Conservation (phyloP, 2,888 invertebrate species). For the Iselma pallidipennis region DNA sequence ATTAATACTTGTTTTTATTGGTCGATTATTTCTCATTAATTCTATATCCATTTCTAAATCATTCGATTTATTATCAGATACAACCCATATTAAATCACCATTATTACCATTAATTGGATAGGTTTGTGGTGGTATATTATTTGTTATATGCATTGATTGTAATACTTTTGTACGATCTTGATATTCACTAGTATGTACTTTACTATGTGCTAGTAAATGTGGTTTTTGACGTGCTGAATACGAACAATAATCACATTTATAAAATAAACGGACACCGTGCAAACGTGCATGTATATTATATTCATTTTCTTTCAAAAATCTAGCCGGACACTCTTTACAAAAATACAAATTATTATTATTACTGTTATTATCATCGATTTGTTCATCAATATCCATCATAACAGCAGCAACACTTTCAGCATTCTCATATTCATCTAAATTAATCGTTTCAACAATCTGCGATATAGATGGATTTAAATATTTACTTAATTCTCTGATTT, state of each 20-base stretch:
- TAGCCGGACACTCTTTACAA: conserved; percentile 82
- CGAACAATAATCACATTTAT: conserved; percentile 76
- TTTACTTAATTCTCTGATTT: conserved; percentile 59
- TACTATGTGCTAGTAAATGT: conserved; percentile 68
- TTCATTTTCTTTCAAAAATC: conserved; percentile 78
- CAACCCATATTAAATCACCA: conserved; percentile 57
- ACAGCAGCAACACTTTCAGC: conserved; percentile 24
- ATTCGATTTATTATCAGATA: conserved; percentile 41
- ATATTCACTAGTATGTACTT: conserved; percentile 77
- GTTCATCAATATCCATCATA: conserved; percentile 35
- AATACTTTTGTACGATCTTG: conserved; percentile 75
- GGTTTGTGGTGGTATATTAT: conserved; percentile 65
- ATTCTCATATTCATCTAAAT: conserved; percentile 25
- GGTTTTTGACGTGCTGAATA: conserved; percentile 74
- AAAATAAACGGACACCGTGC: conserved; percentile 66
- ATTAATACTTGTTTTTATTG: conserved; percentile 46
- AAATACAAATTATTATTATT: conserved; percentile 60
- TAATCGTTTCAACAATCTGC: conserved; percentile 28
- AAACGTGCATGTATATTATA: conserved; percentile 72
- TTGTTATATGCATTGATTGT: conserved; percentile 66
- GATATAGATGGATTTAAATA: conserved; percentile 30
- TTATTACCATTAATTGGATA: conserved; percentile 51
- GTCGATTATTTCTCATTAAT: conserved; percentile 28
- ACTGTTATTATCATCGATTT: not conserved
- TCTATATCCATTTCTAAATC: conserved; percentile 33